These are phyloP conservation scores for Oreochromis aureus DNA, from an alignment of 2,113 vertebrate genomes.

Conservation along the genomic window DNA sequence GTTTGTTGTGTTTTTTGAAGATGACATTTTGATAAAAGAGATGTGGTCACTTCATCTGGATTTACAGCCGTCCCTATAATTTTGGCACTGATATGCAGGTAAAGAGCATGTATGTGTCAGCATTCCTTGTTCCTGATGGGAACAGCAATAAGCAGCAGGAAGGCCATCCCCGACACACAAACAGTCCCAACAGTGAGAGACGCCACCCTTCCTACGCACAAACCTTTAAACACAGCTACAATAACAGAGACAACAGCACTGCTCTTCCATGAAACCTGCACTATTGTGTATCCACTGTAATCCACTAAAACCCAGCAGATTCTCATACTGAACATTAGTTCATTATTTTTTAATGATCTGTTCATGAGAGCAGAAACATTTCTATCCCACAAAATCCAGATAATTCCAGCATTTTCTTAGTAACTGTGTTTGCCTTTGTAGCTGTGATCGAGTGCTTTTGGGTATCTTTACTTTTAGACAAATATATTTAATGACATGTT, in stretches of 20 bases:
- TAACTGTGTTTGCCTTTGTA: not conserved
- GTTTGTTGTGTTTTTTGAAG: not conserved
- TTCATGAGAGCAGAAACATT: not conserved
- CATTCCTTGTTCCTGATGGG: not conserved
- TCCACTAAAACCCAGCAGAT: too few species aligned
- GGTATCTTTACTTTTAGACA: not conserved
- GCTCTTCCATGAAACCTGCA: not conserved
- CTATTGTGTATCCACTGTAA: not conserved
- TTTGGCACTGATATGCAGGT: not conserved
- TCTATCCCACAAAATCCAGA: not conserved
- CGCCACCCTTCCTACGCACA: not conserved
- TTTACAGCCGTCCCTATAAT: not conserved
- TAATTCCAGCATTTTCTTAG: not conserved
- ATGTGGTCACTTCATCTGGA: not conserved
- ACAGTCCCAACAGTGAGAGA: not conserved
- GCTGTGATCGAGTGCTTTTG: not conserved
- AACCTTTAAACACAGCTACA: not conserved
- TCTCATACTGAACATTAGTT: not conserved
- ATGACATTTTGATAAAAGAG: not conserved
- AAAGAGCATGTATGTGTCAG: not conserved
- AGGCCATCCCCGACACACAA: accelerated
- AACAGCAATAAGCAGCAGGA: not conserved
- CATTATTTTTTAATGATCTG: not conserved
- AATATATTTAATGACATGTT: not conserved
- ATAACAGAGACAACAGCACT: not conserved